A percentile compares a stretch with the other conserved stretches of the same genome.
Evolutionary conservation across 2,113 vertebrate genomes (phyloP).

Genomic region (Morone chrysops): DNA sequence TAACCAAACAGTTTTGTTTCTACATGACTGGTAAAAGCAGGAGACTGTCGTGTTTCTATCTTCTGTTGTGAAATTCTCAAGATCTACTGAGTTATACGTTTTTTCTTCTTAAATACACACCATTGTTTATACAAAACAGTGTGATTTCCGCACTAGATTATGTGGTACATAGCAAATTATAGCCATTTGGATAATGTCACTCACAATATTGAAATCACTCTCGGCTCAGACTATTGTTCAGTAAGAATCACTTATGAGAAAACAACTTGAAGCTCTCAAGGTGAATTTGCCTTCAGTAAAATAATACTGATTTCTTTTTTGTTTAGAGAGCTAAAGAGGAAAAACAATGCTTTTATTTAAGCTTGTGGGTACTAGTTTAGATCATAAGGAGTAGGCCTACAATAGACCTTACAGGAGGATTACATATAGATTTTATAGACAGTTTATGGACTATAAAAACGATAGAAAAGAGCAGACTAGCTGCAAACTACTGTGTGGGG

Average conservation of each 20-base stretch:
- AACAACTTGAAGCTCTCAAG: not conserved
- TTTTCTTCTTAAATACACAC: conserved; percentile 1
- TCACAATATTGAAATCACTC: conserved; percentile 4
- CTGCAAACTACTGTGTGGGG: not conserved
- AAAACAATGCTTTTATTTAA: not conserved
- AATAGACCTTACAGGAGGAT: conserved; percentile 5
- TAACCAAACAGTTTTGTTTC: not conserved
- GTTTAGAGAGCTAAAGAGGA: not conserved
- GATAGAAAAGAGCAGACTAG: not conserved
- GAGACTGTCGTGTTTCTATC: not conserved
- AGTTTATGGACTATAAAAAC: not conserved
- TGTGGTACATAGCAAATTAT: conserved; percentile 32
- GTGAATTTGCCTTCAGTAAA: not conserved
- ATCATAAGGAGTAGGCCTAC: not conserved
- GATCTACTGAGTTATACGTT: not conserved
- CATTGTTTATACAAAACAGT: conserved; percentile 12
- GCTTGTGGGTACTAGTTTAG: not conserved
- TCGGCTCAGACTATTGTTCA: not conserved
- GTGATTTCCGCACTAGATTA: conserved; percentile 1
- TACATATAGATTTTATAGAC: not conserved
- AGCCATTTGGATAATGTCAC: conserved; percentile 40
- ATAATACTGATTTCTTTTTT: not conserved
- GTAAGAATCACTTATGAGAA: not conserved
- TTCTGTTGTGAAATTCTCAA: not conserved
- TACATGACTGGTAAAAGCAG: not conserved